Conservation (phyloP, 2,113 vertebrate species). For the Lepidothrix coronata region DNA sequence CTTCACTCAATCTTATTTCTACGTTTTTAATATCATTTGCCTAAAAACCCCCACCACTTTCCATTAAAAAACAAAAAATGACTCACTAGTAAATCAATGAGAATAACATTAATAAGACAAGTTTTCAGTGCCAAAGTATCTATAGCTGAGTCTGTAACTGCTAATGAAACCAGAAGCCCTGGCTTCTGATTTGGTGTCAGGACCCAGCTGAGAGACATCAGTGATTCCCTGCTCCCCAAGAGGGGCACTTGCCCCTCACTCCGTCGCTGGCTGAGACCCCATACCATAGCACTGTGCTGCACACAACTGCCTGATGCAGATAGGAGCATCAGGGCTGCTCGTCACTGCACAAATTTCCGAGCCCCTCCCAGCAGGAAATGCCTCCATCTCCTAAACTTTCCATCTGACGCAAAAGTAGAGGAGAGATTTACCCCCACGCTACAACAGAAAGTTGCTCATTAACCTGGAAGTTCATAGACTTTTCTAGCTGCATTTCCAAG, state of each 20-base stretch:
- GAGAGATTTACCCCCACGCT: rapidly evolving
- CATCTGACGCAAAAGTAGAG: neutral
- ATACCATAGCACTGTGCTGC: rapidly evolving
- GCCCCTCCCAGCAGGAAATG: neutral
- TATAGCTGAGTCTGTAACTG: neutral
- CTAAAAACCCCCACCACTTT: neutral
- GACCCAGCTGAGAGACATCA: neutral
- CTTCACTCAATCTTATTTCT: neutral
- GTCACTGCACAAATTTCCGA: neutral
- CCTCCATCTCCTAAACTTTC: neutral
- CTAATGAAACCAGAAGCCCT: neutral
- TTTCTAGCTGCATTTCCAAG: neutral
- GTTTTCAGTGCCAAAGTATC: neutral
- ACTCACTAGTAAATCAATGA: neutral
- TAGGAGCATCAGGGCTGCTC: neutral
- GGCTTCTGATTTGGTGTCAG: neutral
- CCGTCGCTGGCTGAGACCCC: neutral
- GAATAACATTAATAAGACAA: neutral
- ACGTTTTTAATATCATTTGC: neutral
- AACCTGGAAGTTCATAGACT: neutral
- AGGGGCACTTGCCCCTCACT: neutral
- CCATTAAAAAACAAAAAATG: neutral
- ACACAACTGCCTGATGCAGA: neutral
- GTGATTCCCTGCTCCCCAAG: neutral
- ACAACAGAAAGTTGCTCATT: neutral